Conservation (phyloP, 2,888 invertebrate species). For the Salticus scenicus region DNA sequence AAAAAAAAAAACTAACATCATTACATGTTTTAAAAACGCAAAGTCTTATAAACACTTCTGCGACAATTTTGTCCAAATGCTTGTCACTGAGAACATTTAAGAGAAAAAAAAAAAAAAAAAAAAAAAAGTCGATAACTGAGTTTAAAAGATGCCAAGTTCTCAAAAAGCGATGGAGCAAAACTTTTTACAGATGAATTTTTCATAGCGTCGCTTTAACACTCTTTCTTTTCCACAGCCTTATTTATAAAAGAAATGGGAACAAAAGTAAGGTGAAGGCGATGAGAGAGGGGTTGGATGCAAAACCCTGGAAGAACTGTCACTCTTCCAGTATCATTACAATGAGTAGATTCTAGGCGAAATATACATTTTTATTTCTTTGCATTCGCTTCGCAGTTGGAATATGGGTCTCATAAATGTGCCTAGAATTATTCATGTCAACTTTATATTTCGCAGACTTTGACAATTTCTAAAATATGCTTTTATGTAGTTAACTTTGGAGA, state of each 20-base stretch:
- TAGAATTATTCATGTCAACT: conserved; percentile 51
- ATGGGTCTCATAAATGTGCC: conserved; percentile 16
- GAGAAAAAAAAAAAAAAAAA: conserved; percentile 56
- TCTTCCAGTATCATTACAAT: conserved; percentile 31
- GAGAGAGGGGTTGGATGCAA: conserved; percentile 39
- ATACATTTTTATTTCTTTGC: conserved; percentile 35
- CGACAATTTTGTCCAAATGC: conserved; percentile 36
- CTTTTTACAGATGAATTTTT: conserved; percentile 64
- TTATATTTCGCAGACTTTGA: conserved; percentile 29
- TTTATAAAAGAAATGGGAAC: conserved; percentile 53
- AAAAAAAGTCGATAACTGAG: too few species aligned
- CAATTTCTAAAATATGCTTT: conserved; percentile 36
- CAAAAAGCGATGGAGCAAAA: conserved; percentile 66
- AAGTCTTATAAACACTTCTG: conserved; percentile 33
- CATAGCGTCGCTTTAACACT: conserved; percentile 25
- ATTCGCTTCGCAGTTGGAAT: conserved; percentile 1
- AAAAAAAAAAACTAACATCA: too few species aligned
- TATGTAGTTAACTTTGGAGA: conserved; percentile 18
- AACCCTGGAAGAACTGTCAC: conserved; percentile 54
- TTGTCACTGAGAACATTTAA: conserved; percentile 46
- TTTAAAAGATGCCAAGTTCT: conserved; percentile 66
- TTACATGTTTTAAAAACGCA: too few species aligned
- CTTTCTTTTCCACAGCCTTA: conserved; percentile 15
- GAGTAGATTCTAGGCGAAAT: conserved; percentile 28
- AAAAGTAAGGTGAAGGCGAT: conserved; percentile 30